Conservation (phyloP, 1,140 invertebrate species). For the Philaenus spumarius region DNA sequence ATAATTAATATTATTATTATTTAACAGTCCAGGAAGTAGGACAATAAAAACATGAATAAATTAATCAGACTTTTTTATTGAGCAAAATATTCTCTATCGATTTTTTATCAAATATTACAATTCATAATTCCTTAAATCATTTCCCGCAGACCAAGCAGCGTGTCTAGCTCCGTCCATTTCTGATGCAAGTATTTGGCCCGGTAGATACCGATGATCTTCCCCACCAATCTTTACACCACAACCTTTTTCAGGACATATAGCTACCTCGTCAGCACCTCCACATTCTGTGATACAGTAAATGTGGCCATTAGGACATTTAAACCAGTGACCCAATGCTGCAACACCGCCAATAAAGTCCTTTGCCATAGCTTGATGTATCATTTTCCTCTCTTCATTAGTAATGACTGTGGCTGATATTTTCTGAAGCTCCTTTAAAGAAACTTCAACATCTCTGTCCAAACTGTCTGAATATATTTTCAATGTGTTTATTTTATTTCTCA, state of each 20-base stretch:
- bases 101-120: too few species aligned
- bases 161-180: constrained; percentile 51
- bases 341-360: constrained; percentile 36
- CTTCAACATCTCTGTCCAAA: not conserved
- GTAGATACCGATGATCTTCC: constrained; percentile 43
- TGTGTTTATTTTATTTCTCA: constrained; percentile 6
- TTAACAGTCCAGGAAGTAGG: too few species aligned
- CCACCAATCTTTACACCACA: constrained; percentile 60
- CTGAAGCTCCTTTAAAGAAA: not conserved
- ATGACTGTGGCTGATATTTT: not conserved
- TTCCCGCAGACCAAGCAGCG: constrained; percentile 42
- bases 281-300: constrained; percentile 63
- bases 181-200: constrained; percentile 46
- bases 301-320: constrained; percentile 66
- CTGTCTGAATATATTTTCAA: not conserved
- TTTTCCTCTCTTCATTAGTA: constrained; percentile 45
- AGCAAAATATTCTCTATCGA: too few species aligned
- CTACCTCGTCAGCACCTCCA: constrained; percentile 55
- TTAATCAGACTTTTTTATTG: too few species aligned
- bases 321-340: constrained; percentile 57
- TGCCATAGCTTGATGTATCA: constrained; percentile 54
- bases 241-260: constrained; percentile 48
- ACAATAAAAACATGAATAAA: too few species aligned
- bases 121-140: constrained; percentile 25
- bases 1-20: too few species aligned